Evolutionary conservation across 2,113 vertebrate genomes (phyloP), one percentile per base, ranked within the genome.

Genomic region (Otocyon megalotis): DNA sequence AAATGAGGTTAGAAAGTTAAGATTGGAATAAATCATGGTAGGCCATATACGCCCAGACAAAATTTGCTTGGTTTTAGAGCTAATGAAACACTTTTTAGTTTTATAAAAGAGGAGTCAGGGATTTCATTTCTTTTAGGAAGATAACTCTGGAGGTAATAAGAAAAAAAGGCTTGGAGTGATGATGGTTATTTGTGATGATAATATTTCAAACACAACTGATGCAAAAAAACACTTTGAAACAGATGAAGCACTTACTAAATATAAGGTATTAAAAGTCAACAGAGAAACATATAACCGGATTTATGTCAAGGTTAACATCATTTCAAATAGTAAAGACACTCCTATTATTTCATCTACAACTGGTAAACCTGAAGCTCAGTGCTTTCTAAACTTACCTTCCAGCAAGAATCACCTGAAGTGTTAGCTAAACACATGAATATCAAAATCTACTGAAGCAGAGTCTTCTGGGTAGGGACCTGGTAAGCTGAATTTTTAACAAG

Each of bases 171-270:
- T 26, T 71, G 72, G 14, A 83, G 35, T 83, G 37, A 83, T n/a
- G 67, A 84, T 76, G 56, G 11, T 22, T 54, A 35, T 53, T 62
- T 63, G 58, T 76, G 11, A 85, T 54, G 32, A 54, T 54, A 85
- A 63, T 32, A 76, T 72, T 93, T 85, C 69, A 85, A 85, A 85
- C 67, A 56, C 62, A 84, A 84, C 37, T 74, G 80, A 74, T 71
- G 24, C 67, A 74, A 50, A 13, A 13, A 74, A 92, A 24, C 54
- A 84, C 67, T 93, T 92, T 84, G 56, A 84, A 50, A 62, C 62
- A 72, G 10, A 84, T 35, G 67, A 74, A 74, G 81, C 74, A 32
- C 32, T 85, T 63, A 63, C 56, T 26, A 93, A 63, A 76, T 53
- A 17, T 76, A 85, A 76, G 74, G 22, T 35, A 84, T 53, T 53